phyloP scores from a whole-genome alignment of 2,888 invertebrate species.

The Elysia crispata region DNA sequence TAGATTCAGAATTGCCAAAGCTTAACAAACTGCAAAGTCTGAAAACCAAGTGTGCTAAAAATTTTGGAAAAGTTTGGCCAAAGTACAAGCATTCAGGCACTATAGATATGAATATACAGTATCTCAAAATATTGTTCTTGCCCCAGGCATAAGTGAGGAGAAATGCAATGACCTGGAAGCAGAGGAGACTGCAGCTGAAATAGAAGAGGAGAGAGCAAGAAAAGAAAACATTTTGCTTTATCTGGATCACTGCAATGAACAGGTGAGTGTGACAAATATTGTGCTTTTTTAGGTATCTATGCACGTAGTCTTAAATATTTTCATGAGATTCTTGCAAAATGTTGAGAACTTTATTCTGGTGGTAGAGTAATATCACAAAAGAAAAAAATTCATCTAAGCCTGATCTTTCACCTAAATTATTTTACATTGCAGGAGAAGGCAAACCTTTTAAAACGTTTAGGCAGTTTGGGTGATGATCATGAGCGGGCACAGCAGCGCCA shows the following conservation, averaged over 20 bases:
- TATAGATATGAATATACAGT: no score
- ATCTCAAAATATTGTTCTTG: not conserved
- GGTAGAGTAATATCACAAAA: no score
- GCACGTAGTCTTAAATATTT: no score
- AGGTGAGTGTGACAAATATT: no score
- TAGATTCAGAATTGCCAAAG: no score
- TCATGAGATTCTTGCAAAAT: no score
- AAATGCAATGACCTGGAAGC: constrained; percentile 65
- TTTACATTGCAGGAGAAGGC: constrained; percentile 63
- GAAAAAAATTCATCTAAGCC: no score
- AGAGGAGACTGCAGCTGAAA: constrained; percentile 63
- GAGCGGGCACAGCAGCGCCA: constrained; percentile 61
- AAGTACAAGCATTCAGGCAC: no score
- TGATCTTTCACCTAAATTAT: no score
- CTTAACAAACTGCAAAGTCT: not conserved
- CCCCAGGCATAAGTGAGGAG: constrained; percentile 64
- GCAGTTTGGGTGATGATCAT: constrained; percentile 56
- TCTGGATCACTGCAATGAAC: constrained; percentile 63
- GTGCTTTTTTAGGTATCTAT: not conserved
- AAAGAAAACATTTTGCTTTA: constrained; percentile 65
- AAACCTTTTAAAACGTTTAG: constrained; percentile 60
- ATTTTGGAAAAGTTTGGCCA: not conserved
- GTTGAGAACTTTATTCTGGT: no score
- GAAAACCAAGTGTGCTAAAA: not conserved
- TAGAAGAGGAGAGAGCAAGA: constrained; percentile 62